Base-by-base conservation (phyloP, 1,140 invertebrate genomes). In the Drosophila nigromelanica region DNA sequence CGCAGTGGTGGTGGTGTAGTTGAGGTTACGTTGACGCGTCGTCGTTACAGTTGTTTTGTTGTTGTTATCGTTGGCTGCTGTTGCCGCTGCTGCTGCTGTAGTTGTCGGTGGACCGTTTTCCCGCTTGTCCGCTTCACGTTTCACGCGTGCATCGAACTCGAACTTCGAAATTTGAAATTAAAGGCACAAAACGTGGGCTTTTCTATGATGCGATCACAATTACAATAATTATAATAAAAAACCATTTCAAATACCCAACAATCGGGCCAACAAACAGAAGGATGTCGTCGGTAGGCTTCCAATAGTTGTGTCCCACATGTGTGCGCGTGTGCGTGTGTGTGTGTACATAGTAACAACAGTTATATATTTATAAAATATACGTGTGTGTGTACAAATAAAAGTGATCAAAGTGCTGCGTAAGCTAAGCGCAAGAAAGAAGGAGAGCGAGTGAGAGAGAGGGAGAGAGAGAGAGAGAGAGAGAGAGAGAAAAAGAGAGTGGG, bases 1-100 rank as follows among this genome's bases (percentile, higher is more conserved):
- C 79, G 60, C 69, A 66, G 69, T 73, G 64, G 78, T 63, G 78
- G 68, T 70, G 58, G 54, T 60, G 78, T 58, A 48, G 67, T 69
- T 50, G 42, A 24, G n/a, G 61, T 50, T 10, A 42, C 12, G 14
- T 33, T 27, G 62, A 55, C 39, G 63, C 30, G 63, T 15, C 40
- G 54, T 43, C 15, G 51, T 64, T 63, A 43, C 45, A 67, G 12
- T 55, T 33, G 30, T 18, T 42, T 35, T 35, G 8, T 40, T 40
- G 52, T 72, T 60, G 27, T 60, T 68, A 11, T 51, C 8, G 27
- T 15, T 51, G 12, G 14, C 33, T 4, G 30, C 14, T 55, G 12
- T 12, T 4, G 12, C 33, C 11, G 30, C 7, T 2, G 27, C 27
- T n/a, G 30, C 15, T 39, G 21, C 18, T 33, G 54, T 21, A 58